These are phyloP conservation scores for Quadroppia sp. DNA, from an alignment of 2,888 invertebrate species.

Conservation along the genomic window DNA sequence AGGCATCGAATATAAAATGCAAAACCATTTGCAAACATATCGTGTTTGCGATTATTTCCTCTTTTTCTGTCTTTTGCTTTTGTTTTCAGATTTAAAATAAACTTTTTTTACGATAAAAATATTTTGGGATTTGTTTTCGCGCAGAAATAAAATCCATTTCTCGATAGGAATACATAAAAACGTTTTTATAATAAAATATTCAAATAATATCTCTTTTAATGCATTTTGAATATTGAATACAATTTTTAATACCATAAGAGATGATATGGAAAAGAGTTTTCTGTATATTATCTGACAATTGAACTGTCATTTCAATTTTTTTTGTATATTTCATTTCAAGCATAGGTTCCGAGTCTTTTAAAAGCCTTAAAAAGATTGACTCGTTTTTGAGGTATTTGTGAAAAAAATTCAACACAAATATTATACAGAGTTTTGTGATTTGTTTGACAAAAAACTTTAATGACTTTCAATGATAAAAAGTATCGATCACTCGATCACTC, in stretches of 20 bases:
- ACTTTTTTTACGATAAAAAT: not conserved
- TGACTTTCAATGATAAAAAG: constrained; percentile 2
- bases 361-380: not conserved
- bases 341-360: not conserved
- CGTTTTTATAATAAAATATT: not conserved
- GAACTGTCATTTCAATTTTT: not conserved
- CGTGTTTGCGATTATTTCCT: constrained; percentile 4
- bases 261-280: not conserved
- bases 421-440: not conserved
- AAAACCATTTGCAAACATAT: constrained; percentile 1
- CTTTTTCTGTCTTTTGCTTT: not conserved
- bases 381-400: not conserved
- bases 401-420: not conserved
- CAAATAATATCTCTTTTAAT: not conserved
- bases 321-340: not conserved
- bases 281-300: not conserved
- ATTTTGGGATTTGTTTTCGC: not conserved
- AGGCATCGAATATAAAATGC: not conserved
- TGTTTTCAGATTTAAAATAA: not conserved
- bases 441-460: constrained; percentile 24
- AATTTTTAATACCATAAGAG: too few species aligned
- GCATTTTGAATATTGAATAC: not conserved
- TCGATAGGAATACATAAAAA: not conserved
- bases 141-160: not conserved
- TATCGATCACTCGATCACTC: constrained; percentile 7